Percentiles rank a stretch among this genome's conserved stretches.
Conservation (phyloP, 2,888 invertebrate genomes). For the Drosophila ochracea region DNA sequence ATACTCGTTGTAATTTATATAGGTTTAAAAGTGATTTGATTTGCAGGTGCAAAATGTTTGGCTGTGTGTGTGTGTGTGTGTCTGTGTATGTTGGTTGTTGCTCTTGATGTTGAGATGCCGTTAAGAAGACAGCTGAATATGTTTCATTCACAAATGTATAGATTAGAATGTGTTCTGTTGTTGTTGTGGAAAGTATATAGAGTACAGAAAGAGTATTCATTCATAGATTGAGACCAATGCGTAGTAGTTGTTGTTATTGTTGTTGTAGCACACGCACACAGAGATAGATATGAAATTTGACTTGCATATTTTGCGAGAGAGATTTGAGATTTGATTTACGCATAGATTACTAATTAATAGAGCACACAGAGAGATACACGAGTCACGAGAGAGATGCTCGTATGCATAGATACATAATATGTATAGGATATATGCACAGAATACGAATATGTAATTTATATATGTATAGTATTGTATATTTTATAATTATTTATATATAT, state of each 20-base stretch:
- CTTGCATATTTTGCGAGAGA: constrained; percentile 38
- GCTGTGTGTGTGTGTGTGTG: constrained; percentile 1
- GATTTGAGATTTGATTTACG: constrained; percentile 25
- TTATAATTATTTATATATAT: constrained; percentile 9
- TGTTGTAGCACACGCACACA: constrained; percentile 69
- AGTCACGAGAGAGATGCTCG: constrained; percentile 29
- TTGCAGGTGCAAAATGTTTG: constrained; percentile 48
- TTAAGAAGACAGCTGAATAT: constrained; percentile 38
- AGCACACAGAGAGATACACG: constrained; percentile 39
- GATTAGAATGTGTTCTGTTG: neutral
- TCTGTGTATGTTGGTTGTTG: constrained; percentile 22
- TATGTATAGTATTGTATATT: constrained; percentile 31
- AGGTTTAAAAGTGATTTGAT: constrained; percentile 24
- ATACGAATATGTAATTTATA: constrained; percentile 50
- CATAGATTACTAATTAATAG: constrained; percentile 67
- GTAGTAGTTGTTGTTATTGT: constrained; percentile 2
- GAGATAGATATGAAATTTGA: constrained; percentile 51
- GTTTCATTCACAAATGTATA: constrained; percentile 23
- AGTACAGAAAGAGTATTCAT: constrained; percentile 23
- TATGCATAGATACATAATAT: constrained; percentile 33
- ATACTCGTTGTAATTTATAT: constrained; percentile 16
- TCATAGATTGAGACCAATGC: constrained; percentile 21
- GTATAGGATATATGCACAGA: constrained; percentile 17
- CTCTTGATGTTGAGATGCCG: constrained; percentile 31
- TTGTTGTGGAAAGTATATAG: constrained; percentile 17